These are phyloP conservation scores for Garra rufa DNA, from an alignment of 2,113 vertebrate genomes.

Conservation along the genomic window DNA sequence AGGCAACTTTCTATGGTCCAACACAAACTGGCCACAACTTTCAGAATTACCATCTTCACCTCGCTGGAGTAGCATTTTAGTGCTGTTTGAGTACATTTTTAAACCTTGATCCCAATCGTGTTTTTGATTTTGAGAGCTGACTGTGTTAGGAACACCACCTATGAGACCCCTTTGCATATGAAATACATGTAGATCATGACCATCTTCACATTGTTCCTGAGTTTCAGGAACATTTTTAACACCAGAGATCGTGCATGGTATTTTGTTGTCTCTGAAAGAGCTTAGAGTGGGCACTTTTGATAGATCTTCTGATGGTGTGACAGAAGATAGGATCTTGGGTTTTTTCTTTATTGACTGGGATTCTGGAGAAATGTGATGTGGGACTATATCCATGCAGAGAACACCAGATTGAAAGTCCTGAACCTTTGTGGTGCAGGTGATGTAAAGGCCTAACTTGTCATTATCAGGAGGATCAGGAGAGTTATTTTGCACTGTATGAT, in stretches of 20 bases:
- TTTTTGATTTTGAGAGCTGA: background rate
- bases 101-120: background rate
- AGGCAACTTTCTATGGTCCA: background rate
- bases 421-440: background rate
- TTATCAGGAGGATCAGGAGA: background rate
- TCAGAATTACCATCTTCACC: background rate
- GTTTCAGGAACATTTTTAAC: background rate
- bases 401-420: background rate
- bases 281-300: background rate
- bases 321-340: background rate
- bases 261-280: background rate
- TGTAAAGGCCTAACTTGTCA: background rate
- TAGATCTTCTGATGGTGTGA: background rate
- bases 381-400: background rate
- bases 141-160: background rate
- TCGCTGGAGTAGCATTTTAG: background rate
- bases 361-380: background rate
- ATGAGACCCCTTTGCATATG: background rate
- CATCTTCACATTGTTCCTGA: background rate
- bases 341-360: background rate
- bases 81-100: background rate
- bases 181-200: background rate
- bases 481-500: background rate
- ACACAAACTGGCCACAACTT: background rate
- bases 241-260: background rate